Percentiles rank a stretch among this genome's conserved stretches.
Evolutionary conservation across 2,113 vertebrate genomes (phyloP).

Genomic region (Trematomus loennbergii): DNA sequence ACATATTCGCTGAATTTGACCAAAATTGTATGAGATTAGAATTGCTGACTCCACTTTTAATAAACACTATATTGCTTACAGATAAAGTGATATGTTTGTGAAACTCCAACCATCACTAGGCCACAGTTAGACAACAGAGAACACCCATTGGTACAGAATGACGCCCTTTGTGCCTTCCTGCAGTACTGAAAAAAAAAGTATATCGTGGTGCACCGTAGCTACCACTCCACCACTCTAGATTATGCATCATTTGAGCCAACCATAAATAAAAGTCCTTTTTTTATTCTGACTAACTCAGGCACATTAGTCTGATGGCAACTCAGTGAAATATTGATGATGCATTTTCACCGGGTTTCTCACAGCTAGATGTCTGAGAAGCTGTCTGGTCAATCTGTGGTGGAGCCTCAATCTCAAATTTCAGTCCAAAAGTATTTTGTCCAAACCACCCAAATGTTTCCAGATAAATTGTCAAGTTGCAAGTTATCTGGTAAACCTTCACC

Average conservation of each 20-base stretch:
- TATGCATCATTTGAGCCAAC: conserved; percentile 48
- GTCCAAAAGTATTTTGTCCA: background rate
- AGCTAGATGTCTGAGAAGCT: conserved; percentile 26
- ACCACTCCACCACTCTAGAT: conserved; percentile 28
- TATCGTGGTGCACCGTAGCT: conserved; percentile 13
- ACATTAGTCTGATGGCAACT: conserved; percentile 46
- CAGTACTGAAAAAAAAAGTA: conserved; percentile 31
- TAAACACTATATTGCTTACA: background rate
- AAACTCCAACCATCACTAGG: conserved; percentile 69
- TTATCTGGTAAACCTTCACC: background rate
- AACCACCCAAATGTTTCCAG: background rate
- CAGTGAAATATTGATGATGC: conserved; percentile 73
- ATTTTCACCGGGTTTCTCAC: conserved; percentile 36
- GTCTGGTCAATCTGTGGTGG: conserved; percentile 25
- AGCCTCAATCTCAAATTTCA: conserved; percentile 39
- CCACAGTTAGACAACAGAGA: conserved; percentile 52
- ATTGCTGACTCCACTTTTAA: too few relatives aligned
- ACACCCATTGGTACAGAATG: conserved; percentile 47
- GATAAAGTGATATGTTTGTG: background rate
- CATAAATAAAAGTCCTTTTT: conserved; percentile 50
- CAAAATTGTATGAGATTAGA: too few relatives aligned
- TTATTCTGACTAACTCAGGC: conserved; percentile 29
- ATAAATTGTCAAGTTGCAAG: conserved; percentile 31
- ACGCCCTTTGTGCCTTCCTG: conserved; percentile 72
- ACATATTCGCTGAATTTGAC: too few relatives aligned